Base-by-base conservation (phyloP, 2,888 invertebrate genomes). In the Hesperia comma region DNA sequence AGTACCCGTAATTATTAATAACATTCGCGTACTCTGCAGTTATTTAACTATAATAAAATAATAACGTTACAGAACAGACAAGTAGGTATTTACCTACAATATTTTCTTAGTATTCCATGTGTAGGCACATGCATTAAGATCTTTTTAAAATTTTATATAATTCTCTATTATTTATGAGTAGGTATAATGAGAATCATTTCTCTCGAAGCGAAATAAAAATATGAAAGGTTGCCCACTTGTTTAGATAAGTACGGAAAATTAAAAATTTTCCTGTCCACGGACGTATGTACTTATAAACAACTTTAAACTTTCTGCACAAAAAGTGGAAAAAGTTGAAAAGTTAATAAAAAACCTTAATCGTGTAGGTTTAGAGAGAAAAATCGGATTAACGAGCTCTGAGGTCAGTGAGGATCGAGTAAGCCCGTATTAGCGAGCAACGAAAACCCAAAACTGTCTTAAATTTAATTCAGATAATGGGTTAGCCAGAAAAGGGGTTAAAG, bases 241-340 rank as follows among this genome's bases (percentile, higher is more conserved):
- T 37, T 37, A 12, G 10, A 37, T 37, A 37, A n/a, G n/a, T n/a
- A n/a, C 43, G 43, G 15, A 17, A 43, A 46, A 17, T 49, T 19
- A 49, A 12, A 12, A 49, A 19, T 19, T 49, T 19, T 17, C 10
- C n/a, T 19, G 19, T 12, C 10, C 49, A 12, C 49, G 19, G 19
- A 17, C 49, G 49, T n/a, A n/a, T n/a, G n/a, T 49, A 19, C 19
- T 49, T 49, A 49, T 49, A 46, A 46, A 46, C 46, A 46, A 46
- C 15, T 46, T 46, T 7, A 46, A 46, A 49, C 17, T 49, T 49
- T 12, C 19, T 10, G 49, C 12, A 49, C 49, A 49, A 49, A 17
- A 46, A 46, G 17, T 46, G 17, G 17, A 17, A 46, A 43, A 43
- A 49, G 49, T 49, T 10, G 12, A 4, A 2, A 19, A 49, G 49